Evolutionary conservation across 2,113 vertebrate genomes (phyloP).

Genomic region (Anser brachyrhynchus): DNA sequence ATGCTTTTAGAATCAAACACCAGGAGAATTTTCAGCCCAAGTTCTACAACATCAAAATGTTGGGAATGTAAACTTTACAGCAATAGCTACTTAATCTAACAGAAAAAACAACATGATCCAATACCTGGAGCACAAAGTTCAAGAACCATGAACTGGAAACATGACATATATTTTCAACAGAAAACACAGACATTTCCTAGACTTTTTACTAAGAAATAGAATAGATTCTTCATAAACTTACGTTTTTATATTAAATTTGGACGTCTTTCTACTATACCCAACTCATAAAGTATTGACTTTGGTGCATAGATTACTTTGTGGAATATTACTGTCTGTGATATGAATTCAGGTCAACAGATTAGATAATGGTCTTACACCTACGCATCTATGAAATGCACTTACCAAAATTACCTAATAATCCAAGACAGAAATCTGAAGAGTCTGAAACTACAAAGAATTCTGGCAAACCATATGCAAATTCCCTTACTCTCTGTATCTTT

Average conservation of each 20-base stretch:
- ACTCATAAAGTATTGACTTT: background rate
- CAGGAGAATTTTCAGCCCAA: background rate
- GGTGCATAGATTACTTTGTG: background rate
- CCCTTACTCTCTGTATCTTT: background rate
- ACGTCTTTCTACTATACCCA: background rate
- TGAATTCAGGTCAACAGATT: rapidly evolving
- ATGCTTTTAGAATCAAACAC: background rate
- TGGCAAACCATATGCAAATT: background rate
- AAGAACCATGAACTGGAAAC: background rate
- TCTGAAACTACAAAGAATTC: background rate
- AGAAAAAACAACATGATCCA: background rate
- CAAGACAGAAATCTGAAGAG: background rate
- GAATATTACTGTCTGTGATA: background rate
- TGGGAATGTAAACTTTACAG: background rate
- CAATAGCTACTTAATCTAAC: background rate
- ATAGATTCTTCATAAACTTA: background rate
- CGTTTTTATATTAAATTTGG: background rate
- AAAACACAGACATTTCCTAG: background rate
- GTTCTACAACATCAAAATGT: background rate
- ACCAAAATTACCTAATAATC: background rate
- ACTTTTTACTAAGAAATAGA: background rate
- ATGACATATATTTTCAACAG: background rate
- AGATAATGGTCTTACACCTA: background rate
- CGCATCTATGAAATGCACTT: background rate
- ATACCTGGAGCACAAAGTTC: background rate